These are phyloP conservation scores for Epirrhoe tristata DNA, from an alignment of 2,888 invertebrate genomes.

Conservation along the genomic window DNA sequence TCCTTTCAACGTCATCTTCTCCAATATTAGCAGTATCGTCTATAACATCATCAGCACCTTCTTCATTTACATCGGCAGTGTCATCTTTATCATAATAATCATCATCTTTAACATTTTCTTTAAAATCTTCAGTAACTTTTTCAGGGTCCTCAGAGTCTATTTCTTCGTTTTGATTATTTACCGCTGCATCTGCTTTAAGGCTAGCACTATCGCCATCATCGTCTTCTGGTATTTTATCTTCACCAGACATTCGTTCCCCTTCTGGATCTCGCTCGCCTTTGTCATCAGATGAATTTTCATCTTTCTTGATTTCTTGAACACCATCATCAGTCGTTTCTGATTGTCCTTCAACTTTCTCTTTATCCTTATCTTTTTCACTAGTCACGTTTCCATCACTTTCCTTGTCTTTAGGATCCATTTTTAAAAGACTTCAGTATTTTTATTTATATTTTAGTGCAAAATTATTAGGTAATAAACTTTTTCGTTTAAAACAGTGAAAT, in stretches of 20 bases:
- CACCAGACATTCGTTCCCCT: background rate
- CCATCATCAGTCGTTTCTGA: background rate
- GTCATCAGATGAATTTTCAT: background rate
- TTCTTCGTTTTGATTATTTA: background rate
- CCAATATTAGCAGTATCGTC: background rate
- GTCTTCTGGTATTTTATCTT: background rate
- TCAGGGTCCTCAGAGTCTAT: background rate
- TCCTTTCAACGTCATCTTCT: background rate
- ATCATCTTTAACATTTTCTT: background rate
- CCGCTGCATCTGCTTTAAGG: constrained; percentile 5
- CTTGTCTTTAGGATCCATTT: constrained; percentile 31
- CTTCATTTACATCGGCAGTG: background rate
- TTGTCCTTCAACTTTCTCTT: constrained; percentile 3
- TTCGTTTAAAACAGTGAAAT: constrained; percentile 3
- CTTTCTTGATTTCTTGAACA: constrained; percentile 4
- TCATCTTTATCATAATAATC: background rate
- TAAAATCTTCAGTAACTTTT: background rate
- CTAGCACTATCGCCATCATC: background rate
- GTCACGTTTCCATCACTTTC: constrained; percentile 11
- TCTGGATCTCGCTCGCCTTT: background rate
- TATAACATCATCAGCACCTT: background rate
- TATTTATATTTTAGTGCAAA: no score
- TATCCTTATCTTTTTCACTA: background rate
- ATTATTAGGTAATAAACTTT: background rate
- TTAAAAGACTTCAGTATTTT: background rate